Evolutionary conservation across 53 echinoderm and acorn worm species (phyloP).

Genomic region (Hippasteria phrygiana): DNA sequence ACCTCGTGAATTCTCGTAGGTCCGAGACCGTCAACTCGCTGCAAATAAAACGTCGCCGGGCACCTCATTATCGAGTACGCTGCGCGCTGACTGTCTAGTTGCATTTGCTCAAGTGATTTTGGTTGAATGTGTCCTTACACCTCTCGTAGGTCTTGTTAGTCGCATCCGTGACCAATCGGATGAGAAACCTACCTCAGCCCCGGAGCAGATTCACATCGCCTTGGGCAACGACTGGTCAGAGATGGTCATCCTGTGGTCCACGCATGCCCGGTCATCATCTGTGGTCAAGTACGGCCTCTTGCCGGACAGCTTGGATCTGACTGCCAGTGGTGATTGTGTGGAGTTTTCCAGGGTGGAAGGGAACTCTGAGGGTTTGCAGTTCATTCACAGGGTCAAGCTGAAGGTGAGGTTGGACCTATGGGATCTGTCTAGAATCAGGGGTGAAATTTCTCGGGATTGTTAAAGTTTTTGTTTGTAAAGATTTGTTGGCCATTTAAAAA

Average conservation of each 20-base stretch:
- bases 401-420: constrained; percentile 43
- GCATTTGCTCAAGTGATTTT: too few relatives aligned
- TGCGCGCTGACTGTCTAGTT: too few relatives aligned
- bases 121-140: too few relatives aligned
- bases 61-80: too few relatives aligned
- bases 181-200: constrained; percentile 19
- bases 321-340: constrained; percentile 10
- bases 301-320: constrained; percentile 37
- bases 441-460: too few relatives aligned
- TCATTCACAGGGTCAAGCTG: constrained; percentile 76
- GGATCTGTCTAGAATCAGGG: too few relatives aligned
- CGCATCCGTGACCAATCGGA: not conserved
- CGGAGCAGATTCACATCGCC: constrained; percentile 92
- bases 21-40: too few relatives aligned
- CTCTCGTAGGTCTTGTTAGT: not conserved
- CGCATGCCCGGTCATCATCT: constrained; percentile 46
- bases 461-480: too few relatives aligned
- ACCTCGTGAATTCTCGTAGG: too few relatives aligned
- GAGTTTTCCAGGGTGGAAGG: constrained; percentile 51
- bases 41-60: too few relatives aligned
- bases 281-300: constrained; percentile 70
- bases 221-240: constrained; percentile 75
- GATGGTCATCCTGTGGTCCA: constrained; percentile 88
- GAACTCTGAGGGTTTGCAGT: constrained; percentile 73
- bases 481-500: too few relatives aligned